Evolutionary conservation across 2,888 invertebrate species (phyloP).

Genomic region (Himalopsyche japonica): DNA sequence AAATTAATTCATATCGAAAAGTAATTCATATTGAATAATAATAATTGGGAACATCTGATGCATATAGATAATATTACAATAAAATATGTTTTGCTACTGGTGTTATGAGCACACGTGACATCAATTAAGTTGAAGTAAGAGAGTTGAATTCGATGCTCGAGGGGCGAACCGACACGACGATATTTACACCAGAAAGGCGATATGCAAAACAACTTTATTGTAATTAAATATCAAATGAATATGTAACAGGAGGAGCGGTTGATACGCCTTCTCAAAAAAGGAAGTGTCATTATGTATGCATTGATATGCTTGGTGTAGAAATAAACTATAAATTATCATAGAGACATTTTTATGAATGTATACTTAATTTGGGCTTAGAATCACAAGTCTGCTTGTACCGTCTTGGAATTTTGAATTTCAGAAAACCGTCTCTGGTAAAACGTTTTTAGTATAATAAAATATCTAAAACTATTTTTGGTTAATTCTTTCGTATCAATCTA

Average conservation of each 20-base stretch:
- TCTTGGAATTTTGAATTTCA: no score
- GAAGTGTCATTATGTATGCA: background rate
- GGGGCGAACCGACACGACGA: background rate
- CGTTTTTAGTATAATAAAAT: no score
- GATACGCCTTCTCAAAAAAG: background rate
- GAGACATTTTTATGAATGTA: background rate
- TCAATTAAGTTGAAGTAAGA: slow-evolving; percentile 17
- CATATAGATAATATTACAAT: background rate
- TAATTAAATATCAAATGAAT: slow-evolving; percentile 3
- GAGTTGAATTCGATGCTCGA: background rate
- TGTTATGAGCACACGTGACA: slow-evolving; percentile 22
- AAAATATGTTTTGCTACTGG: background rate
- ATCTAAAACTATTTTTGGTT: no score
- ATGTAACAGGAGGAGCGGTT: background rate
- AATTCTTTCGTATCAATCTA: no score
- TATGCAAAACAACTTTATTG: slow-evolving; percentile 17
- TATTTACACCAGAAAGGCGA: slow-evolving; percentile 15
- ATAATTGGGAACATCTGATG: background rate
- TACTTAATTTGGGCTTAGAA: no score
- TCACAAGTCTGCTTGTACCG: no score
- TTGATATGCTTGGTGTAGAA: background rate
- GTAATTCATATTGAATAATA: no score
- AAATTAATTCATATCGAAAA: no score
- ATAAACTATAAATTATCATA: background rate
- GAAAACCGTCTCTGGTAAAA: no score